phyloP scores from a whole-genome alignment of 1,140 invertebrate genomes.

The Maniola jurtina region DNA sequence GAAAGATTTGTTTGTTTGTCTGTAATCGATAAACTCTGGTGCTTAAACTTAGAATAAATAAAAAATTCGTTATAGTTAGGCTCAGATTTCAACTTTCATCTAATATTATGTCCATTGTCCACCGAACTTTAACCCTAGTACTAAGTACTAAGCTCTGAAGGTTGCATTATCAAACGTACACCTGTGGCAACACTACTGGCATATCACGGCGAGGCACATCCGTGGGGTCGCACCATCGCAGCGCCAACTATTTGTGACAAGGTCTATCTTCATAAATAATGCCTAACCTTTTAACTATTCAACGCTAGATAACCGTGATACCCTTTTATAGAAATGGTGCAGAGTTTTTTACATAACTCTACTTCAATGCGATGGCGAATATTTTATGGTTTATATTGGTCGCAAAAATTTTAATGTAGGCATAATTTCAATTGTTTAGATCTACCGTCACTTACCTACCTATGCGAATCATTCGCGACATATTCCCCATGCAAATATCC shows the following conservation, averaged over 20 bases:
- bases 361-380: not conserved
- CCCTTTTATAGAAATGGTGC: conserved; percentile 24
- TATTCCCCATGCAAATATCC: too few species aligned
- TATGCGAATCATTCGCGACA: too few species aligned
- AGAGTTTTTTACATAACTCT: conserved; percentile 3
- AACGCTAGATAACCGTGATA: conserved; percentile 17
- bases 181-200: conserved; percentile 39
- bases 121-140: not conserved
- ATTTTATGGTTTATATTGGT: not conserved
- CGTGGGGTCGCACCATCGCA: conserved; percentile 32
- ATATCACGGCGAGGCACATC: conserved; percentile 43
- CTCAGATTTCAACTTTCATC: too few species aligned
- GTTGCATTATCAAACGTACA: not conserved
- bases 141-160: not conserved
- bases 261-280: conserved; percentile 35
- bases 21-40: too few species aligned
- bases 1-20: too few species aligned
- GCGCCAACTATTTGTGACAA: conserved; percentile 47
- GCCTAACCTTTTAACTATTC: conserved; percentile 33
- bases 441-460: too few species aligned
- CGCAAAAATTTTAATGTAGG: not conserved
- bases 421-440: too few species aligned
- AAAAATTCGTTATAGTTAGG: too few species aligned
- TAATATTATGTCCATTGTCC: too few species aligned
- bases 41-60: too few species aligned